A percentile compares a stretch with the other conserved stretches of the same genome.
These are phyloP conservation scores for Matsumurasca onukii DNA, from an alignment of 1,140 invertebrate species.

Conservation along the genomic window DNA sequence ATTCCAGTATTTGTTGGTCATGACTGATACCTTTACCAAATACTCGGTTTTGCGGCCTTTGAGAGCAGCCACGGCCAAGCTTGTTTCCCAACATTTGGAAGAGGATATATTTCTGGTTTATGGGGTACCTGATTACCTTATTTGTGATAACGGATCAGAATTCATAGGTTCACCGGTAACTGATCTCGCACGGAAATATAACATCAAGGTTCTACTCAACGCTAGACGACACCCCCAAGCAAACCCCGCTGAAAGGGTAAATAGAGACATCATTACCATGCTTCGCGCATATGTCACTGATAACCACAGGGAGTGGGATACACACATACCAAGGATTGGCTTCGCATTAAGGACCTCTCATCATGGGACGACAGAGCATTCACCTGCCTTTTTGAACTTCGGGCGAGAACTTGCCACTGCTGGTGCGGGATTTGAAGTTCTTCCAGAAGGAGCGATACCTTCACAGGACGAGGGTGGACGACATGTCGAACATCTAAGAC, in stretches of 20 bases:
- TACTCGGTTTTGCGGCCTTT: not conserved
- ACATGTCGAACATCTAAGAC: too few relatives aligned
- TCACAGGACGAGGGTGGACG: not conserved
- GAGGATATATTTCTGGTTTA: conserved; percentile 2
- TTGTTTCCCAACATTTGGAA: not conserved
- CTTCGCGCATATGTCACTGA: not conserved
- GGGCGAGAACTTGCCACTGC: too few relatives aligned
- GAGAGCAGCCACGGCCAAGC: not conserved
- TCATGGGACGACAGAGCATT: not conserved
- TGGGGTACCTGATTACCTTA: not conserved
- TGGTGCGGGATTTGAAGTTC: too few relatives aligned
- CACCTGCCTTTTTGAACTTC: not conserved
- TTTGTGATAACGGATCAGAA: conserved; percentile 10
- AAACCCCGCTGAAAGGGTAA: conserved; percentile 2
- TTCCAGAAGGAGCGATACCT: too few relatives aligned
- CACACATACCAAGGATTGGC: too few relatives aligned
- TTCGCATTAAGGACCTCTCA: not conserved
- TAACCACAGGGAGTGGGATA: too few relatives aligned
- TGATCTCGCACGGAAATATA: not conserved
- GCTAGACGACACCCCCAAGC: not conserved
- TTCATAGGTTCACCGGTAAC: not conserved
- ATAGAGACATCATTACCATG: not conserved
- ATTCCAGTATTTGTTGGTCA: not conserved
- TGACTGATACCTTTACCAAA: conserved; percentile 2
- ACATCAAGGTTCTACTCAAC: not conserved